Evolutionary conservation across 2,888 invertebrate genomes (phyloP).

Genomic region (Synanthedon andrenaeformis): DNA sequence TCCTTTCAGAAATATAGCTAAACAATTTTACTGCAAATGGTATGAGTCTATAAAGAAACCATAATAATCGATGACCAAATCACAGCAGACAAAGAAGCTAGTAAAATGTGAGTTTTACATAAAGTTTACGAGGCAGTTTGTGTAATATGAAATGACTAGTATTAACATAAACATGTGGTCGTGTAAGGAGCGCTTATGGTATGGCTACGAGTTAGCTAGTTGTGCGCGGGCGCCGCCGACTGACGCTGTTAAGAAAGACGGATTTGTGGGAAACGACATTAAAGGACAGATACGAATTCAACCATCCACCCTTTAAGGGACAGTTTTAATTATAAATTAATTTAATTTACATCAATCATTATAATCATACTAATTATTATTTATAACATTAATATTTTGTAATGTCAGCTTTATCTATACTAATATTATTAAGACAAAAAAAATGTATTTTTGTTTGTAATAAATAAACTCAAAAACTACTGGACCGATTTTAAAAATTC

Average conservation of each 20-base stretch:
- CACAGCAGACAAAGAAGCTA: too few species aligned
- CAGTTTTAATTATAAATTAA: too few species aligned
- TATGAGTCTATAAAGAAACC: neutral
- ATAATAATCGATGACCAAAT: neutral
- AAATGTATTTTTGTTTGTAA: too few species aligned
- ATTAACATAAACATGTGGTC: conserved; percentile 8
- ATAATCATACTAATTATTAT: too few species aligned
- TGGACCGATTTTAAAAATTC: too few species aligned
- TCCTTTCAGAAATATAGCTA: neutral
- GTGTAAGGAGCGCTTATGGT: conserved; percentile 3
- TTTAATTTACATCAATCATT: too few species aligned
- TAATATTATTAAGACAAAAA: too few species aligned
- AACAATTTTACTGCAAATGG: neutral
- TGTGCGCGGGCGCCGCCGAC: conserved; percentile 4
- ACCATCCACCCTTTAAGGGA: neutral
- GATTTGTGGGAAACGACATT: conserved; percentile 6
- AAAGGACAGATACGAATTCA: conserved; percentile 2
- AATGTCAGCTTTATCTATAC: too few species aligned
- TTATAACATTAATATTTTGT: too few species aligned
- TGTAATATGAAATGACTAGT: conserved; percentile 6
- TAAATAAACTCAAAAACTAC: too few species aligned
- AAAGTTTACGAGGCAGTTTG: conserved; percentile 1
- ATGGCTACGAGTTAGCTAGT: neutral
- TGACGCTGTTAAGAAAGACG: conserved; percentile 3
- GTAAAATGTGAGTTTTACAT: neutral